These are phyloP conservation scores for Aphodius granarius DNA, from an alignment of 2,888 invertebrate genomes.

Conservation along the genomic window DNA sequence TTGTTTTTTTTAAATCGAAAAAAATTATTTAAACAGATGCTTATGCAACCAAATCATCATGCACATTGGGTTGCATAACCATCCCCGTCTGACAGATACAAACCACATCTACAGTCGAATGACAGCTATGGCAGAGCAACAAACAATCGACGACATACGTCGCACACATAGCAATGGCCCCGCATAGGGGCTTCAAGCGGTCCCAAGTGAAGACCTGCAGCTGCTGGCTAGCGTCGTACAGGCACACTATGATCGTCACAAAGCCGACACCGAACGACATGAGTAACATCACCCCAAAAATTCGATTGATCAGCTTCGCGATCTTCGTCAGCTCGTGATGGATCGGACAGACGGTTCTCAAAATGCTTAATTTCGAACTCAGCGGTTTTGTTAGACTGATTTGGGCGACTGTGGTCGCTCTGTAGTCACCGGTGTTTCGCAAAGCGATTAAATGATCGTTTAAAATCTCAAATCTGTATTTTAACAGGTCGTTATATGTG, in stretches of 20 bases:
- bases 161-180: slow-evolving; percentile 23
- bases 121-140: slow-evolving; percentile 39
- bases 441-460: slow-evolving; percentile 34
- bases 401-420: slow-evolving; percentile 23
- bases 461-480: slow-evolving; percentile 32
- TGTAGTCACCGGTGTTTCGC: slow-evolving; percentile 19
- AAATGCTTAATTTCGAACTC: slow-evolving; percentile 31
- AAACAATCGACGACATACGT: slow-evolving; percentile 36
- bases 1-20: not conserved
- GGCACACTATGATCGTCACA: slow-evolving; percentile 36
- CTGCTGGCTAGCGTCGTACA: slow-evolving; percentile 34
- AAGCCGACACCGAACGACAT: slow-evolving; percentile 39
- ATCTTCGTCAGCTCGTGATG: slow-evolving; percentile 40
- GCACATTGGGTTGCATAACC: too few relatives aligned
- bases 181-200: slow-evolving; percentile 17
- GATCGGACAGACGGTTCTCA: slow-evolving; percentile 34
- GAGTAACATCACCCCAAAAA: slow-evolving; percentile 38
- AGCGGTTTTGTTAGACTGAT: slow-evolving; percentile 31
- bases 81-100: too few relatives aligned
- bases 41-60: too few relatives aligned
- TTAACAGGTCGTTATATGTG: slow-evolving; percentile 29
- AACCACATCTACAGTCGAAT: slow-evolving; percentile 41
- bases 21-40: too few relatives aligned
- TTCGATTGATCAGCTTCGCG: slow-evolving; percentile 35
- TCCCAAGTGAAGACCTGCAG: slow-evolving; percentile 19